A percentile compares a stretch with the other conserved stretches of the same genome.
Evolutionary conservation across 2,113 vertebrate species (phyloP).

Genomic region (Phalacrocorax brasilianus): DNA sequence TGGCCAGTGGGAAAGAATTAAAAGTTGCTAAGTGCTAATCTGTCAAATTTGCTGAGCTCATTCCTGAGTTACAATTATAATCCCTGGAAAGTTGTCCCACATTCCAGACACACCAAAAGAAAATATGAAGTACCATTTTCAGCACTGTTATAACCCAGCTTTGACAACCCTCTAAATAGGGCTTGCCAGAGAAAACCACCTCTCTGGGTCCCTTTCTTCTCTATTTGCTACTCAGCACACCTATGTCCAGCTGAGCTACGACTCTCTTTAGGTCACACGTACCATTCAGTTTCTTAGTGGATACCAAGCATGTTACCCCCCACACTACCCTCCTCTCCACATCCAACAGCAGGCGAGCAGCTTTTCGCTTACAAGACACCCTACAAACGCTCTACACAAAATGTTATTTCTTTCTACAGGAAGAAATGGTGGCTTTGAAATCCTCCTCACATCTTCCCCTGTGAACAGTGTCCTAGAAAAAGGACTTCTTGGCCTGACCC

Average conservation of each 20-base stretch:
- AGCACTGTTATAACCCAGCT: background rate
- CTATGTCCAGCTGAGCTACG: rapidly evolving
- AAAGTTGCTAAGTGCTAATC: background rate
- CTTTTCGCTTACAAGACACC: background rate
- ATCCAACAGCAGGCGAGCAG: background rate
- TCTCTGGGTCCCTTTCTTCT: background rate
- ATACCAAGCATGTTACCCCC: background rate
- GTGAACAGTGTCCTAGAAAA: background rate
- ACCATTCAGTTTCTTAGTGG: background rate
- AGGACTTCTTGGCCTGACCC: background rate
- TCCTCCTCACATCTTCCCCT: background rate
- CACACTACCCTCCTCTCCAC: background rate
- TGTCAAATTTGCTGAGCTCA: slow-evolving; percentile 30
- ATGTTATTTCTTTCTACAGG: background rate
- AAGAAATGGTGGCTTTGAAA: background rate
- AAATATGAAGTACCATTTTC: slow-evolving; percentile 28
- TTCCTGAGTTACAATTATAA: slow-evolving; percentile 33
- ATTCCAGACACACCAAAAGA: background rate
- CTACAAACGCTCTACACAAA: background rate
- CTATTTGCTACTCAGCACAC: background rate
- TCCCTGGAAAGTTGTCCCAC: slow-evolving; percentile 14
- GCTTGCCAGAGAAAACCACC: background rate
- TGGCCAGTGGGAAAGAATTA: background rate
- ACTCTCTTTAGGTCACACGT: background rate
- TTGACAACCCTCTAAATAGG: background rate